Evolutionary conservation across 1,140 invertebrate species (phyloP).

Genomic region (Apis florea): DNA sequence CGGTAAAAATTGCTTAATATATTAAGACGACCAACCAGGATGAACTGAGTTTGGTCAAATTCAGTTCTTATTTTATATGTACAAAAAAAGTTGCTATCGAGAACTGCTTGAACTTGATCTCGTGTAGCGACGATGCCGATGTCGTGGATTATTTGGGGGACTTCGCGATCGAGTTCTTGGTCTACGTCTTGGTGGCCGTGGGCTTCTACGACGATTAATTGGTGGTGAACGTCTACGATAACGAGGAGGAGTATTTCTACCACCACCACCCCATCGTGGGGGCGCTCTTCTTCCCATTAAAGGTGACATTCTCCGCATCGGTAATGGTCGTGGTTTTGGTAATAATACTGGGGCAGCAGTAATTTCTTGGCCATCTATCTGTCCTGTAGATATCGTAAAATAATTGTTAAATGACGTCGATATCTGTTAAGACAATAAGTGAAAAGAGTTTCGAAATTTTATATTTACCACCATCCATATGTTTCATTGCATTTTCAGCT

Average conservation of each 20-base stretch:
- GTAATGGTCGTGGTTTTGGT: constrained; percentile 85
- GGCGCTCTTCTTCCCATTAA: constrained; percentile 82
- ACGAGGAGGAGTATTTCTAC: constrained; percentile 77
- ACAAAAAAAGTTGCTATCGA: constrained; percentile 81
- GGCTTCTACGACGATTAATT: constrained; percentile 84
- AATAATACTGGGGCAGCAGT: constrained; percentile 94
- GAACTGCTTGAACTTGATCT: constrained; percentile 90
- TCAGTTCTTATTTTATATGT: constrained; percentile 50
- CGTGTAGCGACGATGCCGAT: constrained; percentile 87
- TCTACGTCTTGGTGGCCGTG: constrained; percentile 82
- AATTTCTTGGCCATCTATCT: constrained; percentile 96
- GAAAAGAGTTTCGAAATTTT: neutral
- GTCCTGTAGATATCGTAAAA: constrained; percentile 79
- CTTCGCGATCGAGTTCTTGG: constrained; percentile 83
- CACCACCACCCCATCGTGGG: constrained; percentile 78
- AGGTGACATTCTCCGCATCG: constrained; percentile 84
- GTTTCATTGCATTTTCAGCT: constrained; percentile 98
- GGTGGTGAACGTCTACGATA: constrained; percentile 85
- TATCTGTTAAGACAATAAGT: constrained; percentile 10
- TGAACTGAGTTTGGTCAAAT: constrained; percentile 40
- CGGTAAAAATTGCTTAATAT: constrained; percentile 47
- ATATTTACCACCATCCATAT: constrained; percentile 96
- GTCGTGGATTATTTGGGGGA: constrained; percentile 81
- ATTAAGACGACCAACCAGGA: constrained; percentile 33
- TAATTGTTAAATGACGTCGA: neutral